Evolutionary conservation across 2,113 vertebrate species (phyloP), one percentile per base, ranked within the genome.

Genomic region (Neolamprologus variostigma): DNA sequence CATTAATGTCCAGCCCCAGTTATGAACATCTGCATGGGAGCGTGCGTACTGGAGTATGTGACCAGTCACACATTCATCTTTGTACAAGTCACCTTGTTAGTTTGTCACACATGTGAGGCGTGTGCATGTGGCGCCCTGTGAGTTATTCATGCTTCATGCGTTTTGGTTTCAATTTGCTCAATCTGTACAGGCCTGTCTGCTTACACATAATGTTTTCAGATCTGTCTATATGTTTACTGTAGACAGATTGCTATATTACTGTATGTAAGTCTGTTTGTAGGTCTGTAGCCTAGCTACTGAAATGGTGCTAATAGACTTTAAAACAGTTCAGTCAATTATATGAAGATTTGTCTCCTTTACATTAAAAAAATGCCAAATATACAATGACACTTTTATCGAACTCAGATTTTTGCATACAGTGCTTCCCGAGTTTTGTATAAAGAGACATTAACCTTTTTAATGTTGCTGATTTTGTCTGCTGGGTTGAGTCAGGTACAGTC

Each of bases 31-130:
- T 45, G 37, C 12, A 57, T 19, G 76, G 57, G 31, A 11, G 7
- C 13, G 4, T 59, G 23, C 4, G 0, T 28, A 50, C 16, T 50
- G 16, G 9, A 50, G 23, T 23, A 33, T 45, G 5, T 85, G 73
- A 19, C 21, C 33, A 16, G 31, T 84, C 9, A 82, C 33, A 51
- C 14, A 54, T 33, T 63, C 57, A 47, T 81, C 19, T 37, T 71
- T 31, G 66, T 57, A 66, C 83, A 55, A 90, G 37, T 93, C 83
- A 88, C 37, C 57, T 47, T 83, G 88, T 83, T 83, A 35, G 81
- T 57, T 33, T 28, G 78, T 87, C 68, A 51, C 59, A 91, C 81
- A 23, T 71, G 73, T 82, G 79, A 26, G 45, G 55, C n/a, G 79
- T 80, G 76, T 83, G 57, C 35, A 63, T 82, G 80, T 40, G 28